These are phyloP conservation scores for Athetis lepigone DNA, from an alignment of 2,888 invertebrate genomes.

Conservation along the genomic window DNA sequence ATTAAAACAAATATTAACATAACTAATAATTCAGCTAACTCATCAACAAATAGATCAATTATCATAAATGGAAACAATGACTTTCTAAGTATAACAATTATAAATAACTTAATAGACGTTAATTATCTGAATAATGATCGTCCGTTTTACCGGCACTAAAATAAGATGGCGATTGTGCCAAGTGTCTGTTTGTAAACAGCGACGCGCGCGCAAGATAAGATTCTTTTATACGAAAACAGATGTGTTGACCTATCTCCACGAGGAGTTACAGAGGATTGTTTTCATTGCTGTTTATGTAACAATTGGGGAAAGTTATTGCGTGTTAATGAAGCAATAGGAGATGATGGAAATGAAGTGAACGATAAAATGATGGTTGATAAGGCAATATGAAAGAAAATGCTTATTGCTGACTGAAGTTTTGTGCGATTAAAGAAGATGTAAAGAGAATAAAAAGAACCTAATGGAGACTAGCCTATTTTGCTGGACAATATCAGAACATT, in stretches of 20 bases:
- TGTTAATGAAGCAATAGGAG: neutral
- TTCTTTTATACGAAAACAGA: slow-evolving; percentile 33
- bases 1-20: no score
- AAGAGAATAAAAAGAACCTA: neutral
- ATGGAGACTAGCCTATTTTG: no score
- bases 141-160: slow-evolving; percentile 28
- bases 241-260: slow-evolving; percentile 29
- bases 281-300: neutral
- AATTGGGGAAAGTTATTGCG: neutral
- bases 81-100: slow-evolving; percentile 20
- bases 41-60: slow-evolving; percentile 17
- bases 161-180: slow-evolving; percentile 51
- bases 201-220: slow-evolving; percentile 39
- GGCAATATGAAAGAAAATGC: neutral
- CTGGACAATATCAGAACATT: neutral
- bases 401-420: no score
- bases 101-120: slow-evolving; percentile 38
- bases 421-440: neutral
- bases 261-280: neutral
- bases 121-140: slow-evolving; percentile 34
- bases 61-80: slow-evolving; percentile 17
- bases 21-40: neutral
- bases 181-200: slow-evolving; percentile 49
- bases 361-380: neutral
- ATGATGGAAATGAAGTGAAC: neutral